Evolutionary conservation across 2,113 vertebrate species (phyloP), one percentile per base, ranked within the genome.

Genomic region (Onychostoma macrolepis): DNA sequence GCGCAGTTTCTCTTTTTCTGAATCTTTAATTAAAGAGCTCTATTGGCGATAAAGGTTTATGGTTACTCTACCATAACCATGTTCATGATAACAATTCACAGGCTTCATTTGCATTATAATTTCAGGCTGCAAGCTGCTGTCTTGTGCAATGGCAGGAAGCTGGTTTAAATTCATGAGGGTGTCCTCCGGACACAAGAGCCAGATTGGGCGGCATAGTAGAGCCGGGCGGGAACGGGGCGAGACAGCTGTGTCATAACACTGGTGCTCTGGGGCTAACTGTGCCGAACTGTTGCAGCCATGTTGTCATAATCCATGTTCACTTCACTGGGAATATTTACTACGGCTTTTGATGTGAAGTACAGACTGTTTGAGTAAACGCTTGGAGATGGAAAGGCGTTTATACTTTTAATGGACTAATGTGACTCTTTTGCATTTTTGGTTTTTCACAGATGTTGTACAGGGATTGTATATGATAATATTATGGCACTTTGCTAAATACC

Each of bases 21-120:
- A 94, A 94, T 94, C 86, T 91, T 91, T 93, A 94, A 95, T 95
- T 93, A 94, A 92, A 93, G 86, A 90, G 90, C 80, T 80, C 81
- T 80, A 75, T 78, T 85, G 78, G 77, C 26, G 87, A 88, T 90
- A 89, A 91, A 89, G 89, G 84, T 88, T 89, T 88, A 85, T 80
- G 71, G 80, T 80, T 85, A 81, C 86, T 89, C 86, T 65, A 48
- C 81, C 78, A 81, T 80, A 80, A 61, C 86, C 86, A 83, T 87
- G 88, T 89, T 87, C 80, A 80, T 79, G 87, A 88, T 88, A 87
- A 86, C 84, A 88, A 90, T 88, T 90, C 89, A 87, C 85, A 84
- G 80, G 71, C 75, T 85, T 90, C 83, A 88, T 91, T 90, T 91
- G 89, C 89, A 91, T 91, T 72, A 88, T 75, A 88, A 88, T 89